Evolutionary conservation across 1,140 invertebrate species (phyloP).

Genomic region (Drosophila sulfurigaster): DNA sequence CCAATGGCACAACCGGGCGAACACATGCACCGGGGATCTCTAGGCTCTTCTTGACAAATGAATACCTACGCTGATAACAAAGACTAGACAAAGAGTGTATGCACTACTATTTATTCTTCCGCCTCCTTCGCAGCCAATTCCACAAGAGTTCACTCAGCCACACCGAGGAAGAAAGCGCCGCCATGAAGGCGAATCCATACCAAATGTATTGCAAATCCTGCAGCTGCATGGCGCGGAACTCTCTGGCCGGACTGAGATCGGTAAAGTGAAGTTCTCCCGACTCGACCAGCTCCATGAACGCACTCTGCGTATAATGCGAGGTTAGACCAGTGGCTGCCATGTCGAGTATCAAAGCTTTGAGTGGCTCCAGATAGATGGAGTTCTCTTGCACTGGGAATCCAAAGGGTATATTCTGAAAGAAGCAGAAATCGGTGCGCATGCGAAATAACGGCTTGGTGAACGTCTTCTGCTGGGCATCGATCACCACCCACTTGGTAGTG

Average conservation of each 20-base stretch:
- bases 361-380: slow-evolving; percentile 63
- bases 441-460: slow-evolving; percentile 68
- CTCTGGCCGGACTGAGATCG: slow-evolving; percentile 58
- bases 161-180: not conserved
- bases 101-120: not conserved
- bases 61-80: slow-evolving; percentile 14
- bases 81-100: not conserved
- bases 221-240: slow-evolving; percentile 68
- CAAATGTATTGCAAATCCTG: slow-evolving; percentile 73
- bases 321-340: slow-evolving; percentile 55
- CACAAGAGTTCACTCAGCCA: not conserved
- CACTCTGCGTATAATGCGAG: slow-evolving; percentile 46
- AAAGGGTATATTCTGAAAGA: slow-evolving; percentile 72
- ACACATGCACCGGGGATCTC: not conserved
- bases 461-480: slow-evolving; percentile 71
- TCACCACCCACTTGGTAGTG: slow-evolving; percentile 60
- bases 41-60: slow-evolving; percentile 23
- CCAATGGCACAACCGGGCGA: not conserved
- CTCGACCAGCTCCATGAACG: slow-evolving; percentile 63
- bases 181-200: slow-evolving; percentile 64
- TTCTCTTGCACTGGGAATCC: slow-evolving; percentile 73
- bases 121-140: not conserved
- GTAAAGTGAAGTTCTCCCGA: slow-evolving; percentile 57
- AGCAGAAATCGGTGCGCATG: slow-evolving; percentile 65
- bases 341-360: slow-evolving; percentile 59